Evolutionary conservation across 2,888 invertebrate genomes (phyloP).

Genomic region (Drosophila colorata): DNA sequence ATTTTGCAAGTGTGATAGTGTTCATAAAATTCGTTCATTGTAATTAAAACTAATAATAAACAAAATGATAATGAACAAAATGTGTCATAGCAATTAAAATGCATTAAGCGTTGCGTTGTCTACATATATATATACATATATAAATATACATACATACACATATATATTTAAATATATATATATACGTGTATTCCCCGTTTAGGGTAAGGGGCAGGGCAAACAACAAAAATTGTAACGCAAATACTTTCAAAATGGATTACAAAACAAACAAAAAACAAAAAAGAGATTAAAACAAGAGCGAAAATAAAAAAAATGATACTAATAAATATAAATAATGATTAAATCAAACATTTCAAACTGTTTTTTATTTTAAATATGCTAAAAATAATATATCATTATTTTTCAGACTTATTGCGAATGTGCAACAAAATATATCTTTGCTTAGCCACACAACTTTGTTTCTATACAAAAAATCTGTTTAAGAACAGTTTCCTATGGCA

Average conservation of each 20-base stretch:
- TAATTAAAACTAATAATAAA: slow-evolving; percentile 50
- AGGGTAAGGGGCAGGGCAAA: slow-evolving; percentile 38
- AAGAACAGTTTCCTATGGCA: too few relatives aligned
- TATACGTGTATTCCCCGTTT: slow-evolving; percentile 34
- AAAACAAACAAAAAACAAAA: slow-evolving; percentile 30
- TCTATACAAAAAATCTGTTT: too few relatives aligned
- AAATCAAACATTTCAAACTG: slow-evolving; percentile 18
- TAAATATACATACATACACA: slow-evolving; percentile 11
- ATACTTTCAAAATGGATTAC: slow-evolving; percentile 53
- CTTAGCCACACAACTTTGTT: too few relatives aligned
- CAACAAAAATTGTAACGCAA: slow-evolving; percentile 52
- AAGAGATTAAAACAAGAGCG: slow-evolving; percentile 25
- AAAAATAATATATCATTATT: not conserved
- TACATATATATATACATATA: slow-evolving; percentile 31
- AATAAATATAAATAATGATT: slow-evolving; percentile 72
- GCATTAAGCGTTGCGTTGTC: slow-evolving; percentile 46
- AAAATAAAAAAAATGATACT: slow-evolving; percentile 45
- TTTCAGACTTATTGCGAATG: not conserved
- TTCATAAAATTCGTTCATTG: slow-evolving; percentile 78
- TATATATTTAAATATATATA: slow-evolving; percentile 22
- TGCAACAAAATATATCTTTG: too few relatives aligned
- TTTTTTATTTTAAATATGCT: slow-evolving; percentile 8
- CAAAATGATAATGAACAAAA: slow-evolving; percentile 28
- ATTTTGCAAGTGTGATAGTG: slow-evolving; percentile 83
- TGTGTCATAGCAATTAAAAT: slow-evolving; percentile 53